phyloP scores from a whole-genome alignment of 2,888 invertebrate species.

The Macrophya alboannulata region DNA sequence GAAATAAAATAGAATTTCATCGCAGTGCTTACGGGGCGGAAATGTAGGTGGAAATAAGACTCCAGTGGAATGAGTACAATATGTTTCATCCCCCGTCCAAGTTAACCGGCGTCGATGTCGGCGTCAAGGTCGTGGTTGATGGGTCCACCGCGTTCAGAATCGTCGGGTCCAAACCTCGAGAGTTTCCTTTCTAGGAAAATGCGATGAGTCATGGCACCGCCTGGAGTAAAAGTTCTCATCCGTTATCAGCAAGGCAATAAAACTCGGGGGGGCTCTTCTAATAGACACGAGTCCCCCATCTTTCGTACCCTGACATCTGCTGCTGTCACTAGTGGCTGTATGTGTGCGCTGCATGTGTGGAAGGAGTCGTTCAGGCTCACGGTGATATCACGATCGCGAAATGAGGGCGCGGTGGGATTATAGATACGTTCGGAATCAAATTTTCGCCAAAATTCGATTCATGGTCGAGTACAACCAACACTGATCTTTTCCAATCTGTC shows the following conservation, averaged over 20 bases:
- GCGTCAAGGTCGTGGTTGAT: constrained; percentile 27
- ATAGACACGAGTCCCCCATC: constrained; percentile 61
- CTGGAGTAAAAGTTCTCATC: constrained; percentile 69
- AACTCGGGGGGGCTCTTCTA: constrained; percentile 65
- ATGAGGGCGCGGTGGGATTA: constrained; percentile 17
- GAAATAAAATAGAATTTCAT: constrained; percentile 47
- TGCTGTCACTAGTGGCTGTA: constrained; percentile 40
- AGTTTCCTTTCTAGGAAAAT: constrained; percentile 45
- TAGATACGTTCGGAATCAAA: constrained; percentile 11
- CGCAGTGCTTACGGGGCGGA: constrained; percentile 32
- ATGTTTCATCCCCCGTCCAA: constrained; percentile 42
- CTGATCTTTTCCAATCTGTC: constrained; percentile 1
- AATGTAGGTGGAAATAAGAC: constrained; percentile 51
- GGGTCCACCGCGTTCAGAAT: constrained; percentile 21
- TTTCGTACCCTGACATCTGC: constrained; percentile 52
- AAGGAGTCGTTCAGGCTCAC: not conserved
- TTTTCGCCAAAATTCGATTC: not conserved
- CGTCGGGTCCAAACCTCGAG: not conserved
- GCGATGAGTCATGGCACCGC: constrained; percentile 69
- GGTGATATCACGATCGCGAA: not conserved
- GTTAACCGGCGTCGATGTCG: constrained; percentile 29
- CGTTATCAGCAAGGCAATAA: constrained; percentile 72
- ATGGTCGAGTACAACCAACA: not conserved
- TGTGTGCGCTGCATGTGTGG: not conserved
- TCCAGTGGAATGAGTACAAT: constrained; percentile 34